Evolutionary conservation across 2,113 vertebrate species (phyloP).

Genomic region (Nycticebus coucang): DNA sequence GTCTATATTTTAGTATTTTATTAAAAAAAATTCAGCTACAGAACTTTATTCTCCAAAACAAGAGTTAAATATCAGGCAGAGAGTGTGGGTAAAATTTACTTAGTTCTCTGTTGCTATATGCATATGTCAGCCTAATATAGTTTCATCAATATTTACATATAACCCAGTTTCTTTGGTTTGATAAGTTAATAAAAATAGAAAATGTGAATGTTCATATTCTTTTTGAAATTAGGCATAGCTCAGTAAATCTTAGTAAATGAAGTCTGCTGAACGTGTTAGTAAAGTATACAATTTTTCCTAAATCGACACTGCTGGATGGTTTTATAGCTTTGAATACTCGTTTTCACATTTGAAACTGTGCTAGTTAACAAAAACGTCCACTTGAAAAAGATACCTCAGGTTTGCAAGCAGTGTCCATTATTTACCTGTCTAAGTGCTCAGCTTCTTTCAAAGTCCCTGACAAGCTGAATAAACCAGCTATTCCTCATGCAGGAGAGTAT

Average conservation of each 20-base stretch:
- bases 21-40: not conserved
- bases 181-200: not conserved
- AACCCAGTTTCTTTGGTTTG: not conserved
- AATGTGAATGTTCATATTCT: not conserved
- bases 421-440: not conserved
- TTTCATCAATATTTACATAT: not conserved
- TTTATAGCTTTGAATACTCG: conserved; percentile 2
- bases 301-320: not conserved
- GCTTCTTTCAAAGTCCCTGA: not conserved
- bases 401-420: not conserved
- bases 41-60: not conserved
- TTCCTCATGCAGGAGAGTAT: not conserved
- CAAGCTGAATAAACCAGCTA: not conserved
- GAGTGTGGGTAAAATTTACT: not conserved
- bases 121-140: not conserved
- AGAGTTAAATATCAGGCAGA: not conserved
- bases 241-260: not conserved
- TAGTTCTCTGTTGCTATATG: not conserved
- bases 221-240: not conserved
- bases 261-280: not conserved
- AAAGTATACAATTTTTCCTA: not conserved
- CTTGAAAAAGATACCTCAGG: not conserved
- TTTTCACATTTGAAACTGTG: not conserved
- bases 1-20: not conserved
- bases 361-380: not conserved